phyloP scores from a whole-genome alignment of 2,797 vertebrate genomes.

The Melanotaenia nigrans region DNA sequence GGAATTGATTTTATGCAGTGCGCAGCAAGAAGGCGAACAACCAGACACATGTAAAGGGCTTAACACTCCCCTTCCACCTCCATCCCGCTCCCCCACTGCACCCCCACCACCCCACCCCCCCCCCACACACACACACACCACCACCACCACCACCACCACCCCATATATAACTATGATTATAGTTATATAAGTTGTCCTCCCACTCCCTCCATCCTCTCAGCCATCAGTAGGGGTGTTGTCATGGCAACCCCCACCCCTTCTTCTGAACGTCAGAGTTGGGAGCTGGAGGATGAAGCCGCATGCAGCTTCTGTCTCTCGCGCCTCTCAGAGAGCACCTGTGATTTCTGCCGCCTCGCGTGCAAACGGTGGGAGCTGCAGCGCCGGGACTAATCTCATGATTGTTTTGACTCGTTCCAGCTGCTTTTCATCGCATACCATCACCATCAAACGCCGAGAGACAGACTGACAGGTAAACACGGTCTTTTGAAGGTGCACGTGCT shows the following conservation, averaged over 20 bases:
- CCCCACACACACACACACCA: not conserved
- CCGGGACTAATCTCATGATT: conserved; percentile 42
- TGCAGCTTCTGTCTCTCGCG: conserved; percentile 71
- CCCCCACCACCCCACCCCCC: not conserved
- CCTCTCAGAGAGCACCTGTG: conserved; percentile 72
- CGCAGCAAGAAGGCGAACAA: conserved; percentile 49
- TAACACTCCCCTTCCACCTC: conserved; percentile 18
- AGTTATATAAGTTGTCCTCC: conserved; percentile 84
- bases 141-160: not conserved
- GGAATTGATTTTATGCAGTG: conserved; percentile 75
- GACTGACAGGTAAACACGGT: conserved; percentile 65
- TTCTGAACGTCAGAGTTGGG: conserved; percentile 72
- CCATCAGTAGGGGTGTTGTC: conserved; percentile 78
- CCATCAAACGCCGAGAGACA: conserved; percentile 18
- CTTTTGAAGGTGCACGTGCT: conserved; percentile 36
- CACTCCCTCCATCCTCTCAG: conserved; percentile 72
- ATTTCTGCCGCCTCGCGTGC: conserved; percentile 42
- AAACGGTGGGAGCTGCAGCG: conserved; percentile 47
- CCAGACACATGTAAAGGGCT: conserved; percentile 69
- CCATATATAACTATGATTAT: conserved; percentile 61
- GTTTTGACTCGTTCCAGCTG: conserved; percentile 24
- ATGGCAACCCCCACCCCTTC: conserved; percentile 78
- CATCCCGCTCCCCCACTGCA: not conserved
- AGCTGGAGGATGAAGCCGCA: conserved; percentile 77
- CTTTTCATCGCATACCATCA: conserved; percentile 19